These are phyloP conservation scores for Bradypodion pumilum DNA, from an alignment of 2,797 vertebrate species.

Conservation along the genomic window DNA sequence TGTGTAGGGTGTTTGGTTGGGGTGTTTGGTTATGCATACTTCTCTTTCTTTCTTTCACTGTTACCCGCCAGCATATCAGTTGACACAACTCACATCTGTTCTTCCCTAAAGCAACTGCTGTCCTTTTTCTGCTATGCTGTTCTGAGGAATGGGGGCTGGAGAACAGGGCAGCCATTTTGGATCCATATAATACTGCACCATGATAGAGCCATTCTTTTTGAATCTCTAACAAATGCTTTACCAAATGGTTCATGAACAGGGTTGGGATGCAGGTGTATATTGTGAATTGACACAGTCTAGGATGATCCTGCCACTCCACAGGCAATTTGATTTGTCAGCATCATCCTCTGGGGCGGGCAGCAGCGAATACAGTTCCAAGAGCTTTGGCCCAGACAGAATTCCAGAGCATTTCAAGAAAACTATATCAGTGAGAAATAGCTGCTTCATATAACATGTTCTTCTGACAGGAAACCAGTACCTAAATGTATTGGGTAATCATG, in stretches of 20 bases:
- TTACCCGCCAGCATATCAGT: neutral
- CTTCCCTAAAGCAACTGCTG: constrained; percentile 1
- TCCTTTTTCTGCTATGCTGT: neutral
- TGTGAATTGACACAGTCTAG: neutral
- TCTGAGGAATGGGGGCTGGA: neutral
- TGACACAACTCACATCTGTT: constrained; percentile 24
- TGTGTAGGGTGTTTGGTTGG: neutral
- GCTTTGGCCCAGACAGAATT: neutral
- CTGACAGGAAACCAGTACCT: neutral
- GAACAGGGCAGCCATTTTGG: neutral
- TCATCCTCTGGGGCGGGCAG: neutral
- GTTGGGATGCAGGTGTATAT: neutral
- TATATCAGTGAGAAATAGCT: neutral
- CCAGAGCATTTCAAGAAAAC: neutral
- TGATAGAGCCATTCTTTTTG: neutral
- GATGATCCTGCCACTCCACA: neutral
- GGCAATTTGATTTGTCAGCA: neutral
- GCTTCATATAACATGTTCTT: neutral
- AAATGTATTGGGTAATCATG: neutral
- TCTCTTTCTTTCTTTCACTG: neutral
- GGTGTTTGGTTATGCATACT: neutral
- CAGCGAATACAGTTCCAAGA: neutral
- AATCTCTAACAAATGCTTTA: neutral
- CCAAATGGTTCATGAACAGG: no score
- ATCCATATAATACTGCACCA: neutral